Evolutionary conservation across 2,888 invertebrate genomes (phyloP), one percentile per base, ranked within the genome.

Genomic region (Beris morrisii): DNA sequence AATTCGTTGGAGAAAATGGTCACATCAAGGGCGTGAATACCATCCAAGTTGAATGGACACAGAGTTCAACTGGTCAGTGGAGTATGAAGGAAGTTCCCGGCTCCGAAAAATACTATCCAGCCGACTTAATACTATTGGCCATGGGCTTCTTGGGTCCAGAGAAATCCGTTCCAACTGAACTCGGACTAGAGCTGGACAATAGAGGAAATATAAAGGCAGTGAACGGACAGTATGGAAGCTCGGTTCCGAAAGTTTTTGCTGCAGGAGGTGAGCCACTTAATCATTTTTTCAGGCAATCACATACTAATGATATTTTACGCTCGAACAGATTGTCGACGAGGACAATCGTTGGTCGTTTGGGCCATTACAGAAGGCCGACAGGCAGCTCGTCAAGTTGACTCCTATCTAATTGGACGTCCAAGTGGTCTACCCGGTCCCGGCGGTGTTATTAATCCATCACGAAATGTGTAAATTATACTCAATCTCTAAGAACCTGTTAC

Each of bases 81-180:
- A 90, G 91, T 77, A 95, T 97, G 94, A 84, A 87, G 68, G 94
- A 97, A 83, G 81, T 92, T 54, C 84, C 88, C 61, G 93, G 91
- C 70, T 87, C 90, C 1, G 90, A 92, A 77, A 87, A 87, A 77
- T 83, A 90, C 32, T 94, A 87, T 82, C 87, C 90, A 73, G 93
- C 94, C 64, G 95, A 99, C 78, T 84, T 99, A 70, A 93, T 97
- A 65, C 84, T 99, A 70, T 85, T 99, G 58, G 99, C 99, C 4
- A 98, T 99, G 98, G 99, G 99, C 74, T 99, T 99, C 85, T 83
- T 97, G 69, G 97, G 97, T 0, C 97, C 97, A 0, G 97, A 98
- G 83, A 86, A 93, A 76, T 88, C 90, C 69, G 88, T 98, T 64
- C 89, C 95, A 57, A 87, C 88, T 73, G 93, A 98, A 78, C 80